Percentiles rank a stretch among this genome's conserved stretches.
These are phyloP conservation scores for Acanthis flammea DNA, from an alignment of 2,797 vertebrate species.

Conservation along the genomic window DNA sequence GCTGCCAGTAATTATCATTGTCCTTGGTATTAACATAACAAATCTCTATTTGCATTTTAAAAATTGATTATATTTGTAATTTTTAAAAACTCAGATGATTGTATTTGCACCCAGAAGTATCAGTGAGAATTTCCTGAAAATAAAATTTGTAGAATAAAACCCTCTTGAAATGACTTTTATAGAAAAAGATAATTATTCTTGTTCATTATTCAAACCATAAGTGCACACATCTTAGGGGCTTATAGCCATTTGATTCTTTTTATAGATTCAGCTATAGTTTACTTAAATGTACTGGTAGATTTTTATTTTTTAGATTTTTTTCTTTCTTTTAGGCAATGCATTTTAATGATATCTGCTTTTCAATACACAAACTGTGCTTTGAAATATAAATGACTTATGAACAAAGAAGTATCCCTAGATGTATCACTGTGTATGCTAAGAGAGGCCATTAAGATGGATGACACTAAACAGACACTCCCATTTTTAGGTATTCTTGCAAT, in stretches of 20 bases:
- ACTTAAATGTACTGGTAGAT: conserved; percentile 37
- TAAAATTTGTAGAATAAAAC: neutral
- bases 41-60: conserved; percentile 8
- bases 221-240: neutral
- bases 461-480: neutral
- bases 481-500: conserved; percentile 1
- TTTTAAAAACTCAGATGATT: neutral
- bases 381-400: conserved; percentile 58
- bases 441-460: conserved; percentile 19
- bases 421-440: neutral
- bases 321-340: conserved; percentile 29
- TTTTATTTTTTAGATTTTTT: conserved; percentile 28
- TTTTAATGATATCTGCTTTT: conserved; percentile 63
- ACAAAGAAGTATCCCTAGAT: conserved; percentile 36
- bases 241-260: conserved; percentile 50
- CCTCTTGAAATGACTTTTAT: neutral
- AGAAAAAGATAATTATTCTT: neutral
- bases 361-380: conserved; percentile 60
- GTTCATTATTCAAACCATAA: neutral
- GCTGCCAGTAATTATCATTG: conserved; percentile 12
- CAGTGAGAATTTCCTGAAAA: neutral
- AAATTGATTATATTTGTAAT: neutral
- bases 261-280: conserved; percentile 27
- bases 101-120: neutral
- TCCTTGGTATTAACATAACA: conserved; percentile 33